Percentiles rank a stretch among this genome's conserved stretches.
Conservation (phyloP, 2,888 invertebrate genomes). For the Druceiella hillmani region DNA sequence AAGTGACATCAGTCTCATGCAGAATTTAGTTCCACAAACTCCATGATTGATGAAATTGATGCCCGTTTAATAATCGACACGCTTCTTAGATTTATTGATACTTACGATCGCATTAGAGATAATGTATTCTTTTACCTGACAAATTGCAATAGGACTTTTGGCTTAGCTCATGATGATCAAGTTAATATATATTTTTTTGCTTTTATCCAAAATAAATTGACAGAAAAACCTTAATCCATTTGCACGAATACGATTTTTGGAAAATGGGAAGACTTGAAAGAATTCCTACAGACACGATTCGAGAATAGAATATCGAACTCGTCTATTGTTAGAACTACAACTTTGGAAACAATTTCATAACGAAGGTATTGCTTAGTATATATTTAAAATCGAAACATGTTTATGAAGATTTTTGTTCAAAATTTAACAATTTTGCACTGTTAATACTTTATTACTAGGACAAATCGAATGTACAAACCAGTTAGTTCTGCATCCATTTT, state of each 20-base stretch:
- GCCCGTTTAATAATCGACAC: slow-evolving; percentile 3
- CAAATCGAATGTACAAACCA: slow-evolving; percentile 6
- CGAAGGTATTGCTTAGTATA: slow-evolving; percentile 2
- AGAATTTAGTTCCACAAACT: too few relatives aligned
- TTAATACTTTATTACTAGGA: neutral
- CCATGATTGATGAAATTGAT: neutral
- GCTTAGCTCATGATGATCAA: slow-evolving; percentile 5
- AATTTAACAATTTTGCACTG: slow-evolving; percentile 3
- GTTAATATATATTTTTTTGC: neutral
- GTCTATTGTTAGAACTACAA: slow-evolving; percentile 4
- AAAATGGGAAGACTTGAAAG: slow-evolving; percentile 3
- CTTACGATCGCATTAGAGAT: slow-evolving; percentile 3
- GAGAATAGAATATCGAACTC: slow-evolving; percentile 5
- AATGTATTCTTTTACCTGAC: slow-evolving; percentile 1
- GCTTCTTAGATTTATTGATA: slow-evolving; percentile 4
- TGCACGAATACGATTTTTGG: slow-evolving; percentile 5
- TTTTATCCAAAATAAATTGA: slow-evolving; percentile 5
- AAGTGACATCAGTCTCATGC: too few relatives aligned
- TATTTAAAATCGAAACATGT: slow-evolving; percentile 1
- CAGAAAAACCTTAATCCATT: slow-evolving; percentile 1
- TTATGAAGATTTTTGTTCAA: neutral
- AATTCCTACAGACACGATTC: slow-evolving; percentile 2
- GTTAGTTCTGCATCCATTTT: slow-evolving; percentile 1
- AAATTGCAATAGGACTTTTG: slow-evolving; percentile 4
- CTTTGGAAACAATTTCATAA: slow-evolving; percentile 1